Base-by-base conservation (phyloP, 2,797 vertebrate genomes). In the Myotis findleyi region DNA sequence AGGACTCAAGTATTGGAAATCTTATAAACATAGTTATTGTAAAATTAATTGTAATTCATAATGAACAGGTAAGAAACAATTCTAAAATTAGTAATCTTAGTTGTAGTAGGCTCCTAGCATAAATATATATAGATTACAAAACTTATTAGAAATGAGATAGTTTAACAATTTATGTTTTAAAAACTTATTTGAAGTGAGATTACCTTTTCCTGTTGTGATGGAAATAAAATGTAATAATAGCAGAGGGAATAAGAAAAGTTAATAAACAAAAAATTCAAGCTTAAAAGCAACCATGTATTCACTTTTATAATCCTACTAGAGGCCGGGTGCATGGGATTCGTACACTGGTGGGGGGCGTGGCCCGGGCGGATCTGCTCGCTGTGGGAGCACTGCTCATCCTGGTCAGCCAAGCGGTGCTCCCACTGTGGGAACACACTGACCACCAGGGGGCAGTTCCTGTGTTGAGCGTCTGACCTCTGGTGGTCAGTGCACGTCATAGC, bases 1-100 rank as follows among this genome's bases (percentile, higher is more conserved):
- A 98, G 98, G 99, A 99, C 97, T 98, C 99, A 97, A 99, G 99
- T 94, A 99, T 99, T 97, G 99, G 99, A 97, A 99, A 99, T 98
- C 99, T 99, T 96, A 99, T 99, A 98, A 99, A 99, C 98, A 99
- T 99, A 98, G 98, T 99, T 98, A 99, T 99, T 77, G 99, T 99
- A 96, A 99, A 99, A 98, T 98, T 99, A 90, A 98, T 99, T 97
- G 92, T 99, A 95, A 97, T 99, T 98, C 99, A 99, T 97, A 98
- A 99, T 97, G 99, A 99, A 96, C 99, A 99, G 99, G 99, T 99
- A 99, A 98, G 98, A 94, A 95, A 76, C 11, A 17, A 17, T 11
- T 79, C 17, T 86, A 83, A 95, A 80, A 47, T 57, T 53, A 81
- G 27, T 64, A 44, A n/a, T 87, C 38, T 84, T 64, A 57, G 30